Evolutionary conservation across 2,888 invertebrate genomes (phyloP).

Genomic region (Drosophila leonis): DNA sequence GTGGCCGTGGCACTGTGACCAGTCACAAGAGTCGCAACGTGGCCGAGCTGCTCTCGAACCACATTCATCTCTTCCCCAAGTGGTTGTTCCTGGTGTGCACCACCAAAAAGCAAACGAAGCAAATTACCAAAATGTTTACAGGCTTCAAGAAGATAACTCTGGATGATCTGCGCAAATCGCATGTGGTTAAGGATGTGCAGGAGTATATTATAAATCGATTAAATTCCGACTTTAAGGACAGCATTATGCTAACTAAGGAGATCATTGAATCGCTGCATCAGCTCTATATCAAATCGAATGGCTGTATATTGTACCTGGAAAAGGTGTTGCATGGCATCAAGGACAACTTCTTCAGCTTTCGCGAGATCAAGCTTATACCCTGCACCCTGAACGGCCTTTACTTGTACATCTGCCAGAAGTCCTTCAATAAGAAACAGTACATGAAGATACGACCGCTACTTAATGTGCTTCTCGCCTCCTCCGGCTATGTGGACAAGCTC

Average conservation of each 20-base stretch:
- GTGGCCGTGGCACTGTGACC: constrained; percentile 79
- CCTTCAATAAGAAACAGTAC: constrained; percentile 95
- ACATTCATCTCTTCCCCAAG: constrained; percentile 95
- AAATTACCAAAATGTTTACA: constrained; percentile 92
- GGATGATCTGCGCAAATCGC: constrained; percentile 95
- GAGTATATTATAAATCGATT: constrained; percentile 96
- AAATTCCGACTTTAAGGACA: constrained; percentile 94
- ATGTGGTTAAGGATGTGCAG: constrained; percentile 97
- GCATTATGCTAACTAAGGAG: constrained; percentile 94
- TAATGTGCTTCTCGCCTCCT: constrained; percentile 94
- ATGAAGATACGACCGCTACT: constrained; percentile 93
- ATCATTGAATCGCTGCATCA: constrained; percentile 98
- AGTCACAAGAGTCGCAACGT: constrained; percentile 88
- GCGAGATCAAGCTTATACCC: constrained; percentile 97
- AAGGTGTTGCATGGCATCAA: constrained; percentile 96
- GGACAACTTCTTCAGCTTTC: constrained; percentile 95
- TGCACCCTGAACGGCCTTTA: constrained; percentile 98
- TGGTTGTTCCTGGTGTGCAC: constrained; percentile 97
- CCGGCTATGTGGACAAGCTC: constrained; percentile 92
- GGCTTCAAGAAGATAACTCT: constrained; percentile 96
- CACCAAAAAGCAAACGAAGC: constrained; percentile 93
- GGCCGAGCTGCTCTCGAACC: constrained; percentile 93
- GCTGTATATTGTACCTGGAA: constrained; percentile 94
- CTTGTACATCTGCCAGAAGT: constrained; percentile 96
- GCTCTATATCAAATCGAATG: constrained; percentile 97